phyloP scores from a whole-genome alignment of 2,888 invertebrate genomes.

The Campaea margaritaria region DNA sequence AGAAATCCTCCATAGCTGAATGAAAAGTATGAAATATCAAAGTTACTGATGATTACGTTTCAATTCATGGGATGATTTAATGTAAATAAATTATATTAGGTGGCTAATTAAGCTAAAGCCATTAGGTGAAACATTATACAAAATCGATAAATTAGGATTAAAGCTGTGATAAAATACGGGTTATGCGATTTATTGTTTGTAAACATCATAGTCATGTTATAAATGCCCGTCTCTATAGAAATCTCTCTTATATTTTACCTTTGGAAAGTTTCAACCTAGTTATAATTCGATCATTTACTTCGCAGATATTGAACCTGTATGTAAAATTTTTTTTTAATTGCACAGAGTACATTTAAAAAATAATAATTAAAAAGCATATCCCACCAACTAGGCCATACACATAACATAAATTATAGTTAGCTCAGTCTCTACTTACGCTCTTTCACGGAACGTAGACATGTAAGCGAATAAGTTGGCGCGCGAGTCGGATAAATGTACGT shows the following conservation, averaged over 20 bases:
- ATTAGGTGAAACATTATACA: constrained; percentile 3
- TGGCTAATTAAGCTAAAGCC: neutral
- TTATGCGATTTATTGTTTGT: constrained; percentile 19
- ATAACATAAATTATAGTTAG: constrained; percentile 42
- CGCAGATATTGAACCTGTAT: too few relatives aligned
- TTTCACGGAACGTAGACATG: constrained; percentile 43
- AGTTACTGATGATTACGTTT: too few relatives aligned
- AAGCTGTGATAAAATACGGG: constrained; percentile 2
- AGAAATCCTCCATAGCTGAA: too few relatives aligned
- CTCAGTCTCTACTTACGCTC: constrained; percentile 37
- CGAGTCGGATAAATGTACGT: constrained; percentile 15
- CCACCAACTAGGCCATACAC: constrained; percentile 40
- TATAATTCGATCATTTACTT: too few relatives aligned
- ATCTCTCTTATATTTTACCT: too few relatives aligned
- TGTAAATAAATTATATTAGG: constrained; percentile 2
- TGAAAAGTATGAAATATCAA: too few relatives aligned
- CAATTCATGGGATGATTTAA: constrained; percentile 2
- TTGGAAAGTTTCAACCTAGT: too few relatives aligned
- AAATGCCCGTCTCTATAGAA: too few relatives aligned
- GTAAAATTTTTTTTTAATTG: too few relatives aligned
- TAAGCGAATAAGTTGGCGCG: constrained; percentile 26
- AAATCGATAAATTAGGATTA: constrained; percentile 2
- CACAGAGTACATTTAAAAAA: too few relatives aligned
- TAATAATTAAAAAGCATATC: constrained; percentile 16
- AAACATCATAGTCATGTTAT: too few relatives aligned